A percentile compares a stretch with the other conserved stretches of the same genome.
Conservation (phyloP, 2,888 invertebrate genomes). For the Drosophila mayaguana region DNA sequence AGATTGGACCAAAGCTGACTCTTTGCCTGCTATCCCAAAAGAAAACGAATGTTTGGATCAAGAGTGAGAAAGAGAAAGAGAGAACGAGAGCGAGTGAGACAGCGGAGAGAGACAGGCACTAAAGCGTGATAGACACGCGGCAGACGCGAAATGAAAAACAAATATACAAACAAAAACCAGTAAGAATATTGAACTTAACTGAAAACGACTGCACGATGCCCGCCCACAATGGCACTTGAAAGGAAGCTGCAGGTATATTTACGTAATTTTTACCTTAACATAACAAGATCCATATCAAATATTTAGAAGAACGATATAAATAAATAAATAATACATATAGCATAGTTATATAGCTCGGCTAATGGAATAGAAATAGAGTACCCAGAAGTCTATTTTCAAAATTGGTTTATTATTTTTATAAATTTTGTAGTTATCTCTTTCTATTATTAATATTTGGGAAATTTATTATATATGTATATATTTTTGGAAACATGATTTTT, state of each 20-base stretch:
- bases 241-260: too few relatives aligned
- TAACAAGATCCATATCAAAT: too few relatives aligned
- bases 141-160: constrained; percentile 28
- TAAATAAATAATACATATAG: too few relatives aligned
- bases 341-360: too few relatives aligned
- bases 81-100: neutral
- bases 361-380: too few relatives aligned
- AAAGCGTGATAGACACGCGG: constrained; percentile 47
- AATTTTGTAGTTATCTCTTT: too few relatives aligned
- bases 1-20: constrained; percentile 14
- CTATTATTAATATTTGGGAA: too few relatives aligned
- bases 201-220: neutral
- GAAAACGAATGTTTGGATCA: constrained; percentile 38
- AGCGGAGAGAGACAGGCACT: constrained; percentile 9
- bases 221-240: neutral
- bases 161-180: constrained; percentile 4
- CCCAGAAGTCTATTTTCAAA: neutral
- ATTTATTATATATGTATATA: neutral
- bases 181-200: constrained; percentile 6
- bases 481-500: too few relatives aligned
- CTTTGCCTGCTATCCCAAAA: constrained; percentile 35
- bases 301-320: too few relatives aligned
- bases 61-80: neutral
- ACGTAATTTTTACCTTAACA: too few relatives aligned
- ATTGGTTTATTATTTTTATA: too few relatives aligned